A percentile compares a stretch with the other conserved stretches of the same genome.
Conservation (phyloP, 1,140 invertebrate species). For the Drosophila sp. region DNA sequence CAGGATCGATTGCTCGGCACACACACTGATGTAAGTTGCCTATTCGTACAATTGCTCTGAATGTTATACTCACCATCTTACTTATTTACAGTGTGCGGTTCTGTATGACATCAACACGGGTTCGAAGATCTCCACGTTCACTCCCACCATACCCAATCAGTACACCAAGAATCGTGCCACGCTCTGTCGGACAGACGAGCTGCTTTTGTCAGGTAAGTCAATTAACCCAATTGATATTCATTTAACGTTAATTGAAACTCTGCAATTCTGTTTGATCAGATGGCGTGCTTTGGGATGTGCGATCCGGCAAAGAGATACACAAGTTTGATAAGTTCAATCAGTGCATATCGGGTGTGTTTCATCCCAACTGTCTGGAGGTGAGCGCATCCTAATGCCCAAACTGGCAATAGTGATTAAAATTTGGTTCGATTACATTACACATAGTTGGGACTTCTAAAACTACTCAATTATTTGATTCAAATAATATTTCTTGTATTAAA, state of each 20-base stretch:
- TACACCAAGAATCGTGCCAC: conserved; percentile 97
- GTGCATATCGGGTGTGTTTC: conserved; percentile 97
- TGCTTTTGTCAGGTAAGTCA: conserved; percentile 91
- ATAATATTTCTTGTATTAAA: too few species aligned
- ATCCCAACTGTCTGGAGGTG: conserved; percentile 98
- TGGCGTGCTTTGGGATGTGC: conserved; percentile 98
- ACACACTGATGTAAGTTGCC: conserved; percentile 89
- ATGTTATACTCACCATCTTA: conserved; percentile 14
- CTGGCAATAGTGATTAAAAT: too few species aligned
- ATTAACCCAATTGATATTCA: background rate
- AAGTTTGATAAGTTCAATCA: conserved; percentile 99
- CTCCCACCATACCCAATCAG: conserved; percentile 93
- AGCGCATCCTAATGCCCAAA: conserved; percentile 37
- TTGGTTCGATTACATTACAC: too few species aligned
- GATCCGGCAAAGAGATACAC: conserved; percentile 94
- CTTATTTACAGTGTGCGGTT: conserved; percentile 85
- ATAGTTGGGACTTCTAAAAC: too few species aligned
- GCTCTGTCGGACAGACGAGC: conserved; percentile 96
- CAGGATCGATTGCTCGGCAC: conserved; percentile 95
- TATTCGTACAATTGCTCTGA: background rate
- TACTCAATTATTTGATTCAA: too few species aligned
- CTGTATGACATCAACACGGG: conserved; percentile 96
- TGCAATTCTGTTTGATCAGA: conserved; percentile 85
- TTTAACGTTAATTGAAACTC: background rate
- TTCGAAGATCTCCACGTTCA: conserved; percentile 89